Base-by-base conservation (phyloP, 30 jellyfish, hydroid and myxozoan genomes). In the Phacellophora camtschatica region DNA sequence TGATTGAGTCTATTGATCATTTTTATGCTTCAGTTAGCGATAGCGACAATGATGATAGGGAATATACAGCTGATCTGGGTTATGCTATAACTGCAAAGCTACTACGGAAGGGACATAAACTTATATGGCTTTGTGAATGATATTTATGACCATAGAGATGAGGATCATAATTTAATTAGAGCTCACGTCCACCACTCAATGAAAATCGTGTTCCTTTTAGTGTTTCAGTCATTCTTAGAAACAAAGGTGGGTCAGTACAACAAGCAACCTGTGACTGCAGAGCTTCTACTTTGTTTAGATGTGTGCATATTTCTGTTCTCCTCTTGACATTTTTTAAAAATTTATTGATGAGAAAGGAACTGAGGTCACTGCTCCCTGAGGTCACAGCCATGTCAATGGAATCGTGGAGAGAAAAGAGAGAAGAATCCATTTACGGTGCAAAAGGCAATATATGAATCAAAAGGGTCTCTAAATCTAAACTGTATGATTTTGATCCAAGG, bases 221-320 rank as follows among this genome's bases (percentile, higher is more conserved):
- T 78, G 62, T 25, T 37, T 1, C n/a, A 0, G 64, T 74, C 23
- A 33, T 24, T 15, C 41, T 86, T 56, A 86, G 94, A 41, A 19
- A 66, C 11, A 31, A 25, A 9, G 45, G 86, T 66, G 92, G 92
- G 49, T 81, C 59, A 18, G 70, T 81, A 4, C 35, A 0, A 10
- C 25, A 34, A 12, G 85, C 85, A 18, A 13, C 76, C 7, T 81
- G 92, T 25, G 51, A 18, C 49, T 81, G 92, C 37, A 50, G 15
- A 34, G 86, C 96, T 13, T 22, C 61, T 1, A 73, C 50, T 9
- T 25, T 42, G 10, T 85, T 86, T 7, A 74, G 87, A 58, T 85
- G 92, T 32, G 54, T 55, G 23, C 96, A 70, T 56, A 62, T 84
- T 72, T 82, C 92, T 85, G 96, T n/a, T n/a, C n/a, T n/a, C n/a